Conservation (phyloP, 2,888 invertebrate genomes). For the Clepsis dumicolana region DNA sequence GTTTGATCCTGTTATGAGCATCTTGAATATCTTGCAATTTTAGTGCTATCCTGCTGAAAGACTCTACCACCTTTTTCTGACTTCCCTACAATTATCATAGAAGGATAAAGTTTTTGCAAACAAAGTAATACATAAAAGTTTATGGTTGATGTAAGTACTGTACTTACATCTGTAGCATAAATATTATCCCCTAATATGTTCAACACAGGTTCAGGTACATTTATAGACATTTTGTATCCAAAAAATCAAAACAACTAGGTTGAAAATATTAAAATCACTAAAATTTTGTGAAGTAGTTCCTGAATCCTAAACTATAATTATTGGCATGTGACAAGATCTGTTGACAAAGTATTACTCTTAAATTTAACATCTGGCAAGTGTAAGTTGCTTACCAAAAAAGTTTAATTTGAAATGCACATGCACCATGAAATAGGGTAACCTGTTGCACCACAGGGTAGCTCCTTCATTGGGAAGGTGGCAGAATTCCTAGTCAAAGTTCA, state of each 20-base stretch:
- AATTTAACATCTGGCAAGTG: neutral
- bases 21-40: conserved; percentile 66
- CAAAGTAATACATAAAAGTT: neutral
- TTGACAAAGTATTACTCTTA: neutral
- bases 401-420: neutral
- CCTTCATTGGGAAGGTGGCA: too few species aligned
- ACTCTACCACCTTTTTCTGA: conserved; percentile 43
- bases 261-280: neutral
- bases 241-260: neutral
- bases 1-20: conserved; percentile 60
- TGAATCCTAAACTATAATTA: neutral
- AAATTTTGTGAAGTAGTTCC: conserved; percentile 4
- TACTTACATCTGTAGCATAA: neutral
- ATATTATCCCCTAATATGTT: neutral
- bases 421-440: neutral
- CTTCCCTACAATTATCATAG: neutral
- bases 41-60: conserved; percentile 58
- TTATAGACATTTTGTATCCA: neutral
- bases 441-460: neutral
- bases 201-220: neutral
- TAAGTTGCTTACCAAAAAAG: neutral
- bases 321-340: neutral
- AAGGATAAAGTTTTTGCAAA: neutral
- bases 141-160: neutral
- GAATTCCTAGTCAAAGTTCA: neutral